Base-by-base conservation (phyloP, 2,797 vertebrate species). In the Catharus ustulatus region DNA sequence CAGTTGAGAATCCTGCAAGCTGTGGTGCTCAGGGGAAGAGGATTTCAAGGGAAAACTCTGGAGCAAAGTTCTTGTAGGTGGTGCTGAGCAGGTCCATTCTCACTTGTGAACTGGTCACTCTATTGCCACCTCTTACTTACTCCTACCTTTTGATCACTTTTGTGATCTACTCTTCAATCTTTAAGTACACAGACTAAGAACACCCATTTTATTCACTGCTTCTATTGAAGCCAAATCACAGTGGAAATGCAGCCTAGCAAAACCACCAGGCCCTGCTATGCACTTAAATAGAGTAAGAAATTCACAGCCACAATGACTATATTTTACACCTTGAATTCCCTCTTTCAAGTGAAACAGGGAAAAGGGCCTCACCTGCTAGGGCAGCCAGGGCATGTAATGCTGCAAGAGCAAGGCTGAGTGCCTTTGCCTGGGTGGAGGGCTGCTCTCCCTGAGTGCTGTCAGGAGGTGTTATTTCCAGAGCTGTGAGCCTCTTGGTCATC, bases 381-480 rank as follows among this genome's bases (percentile, higher is more conserved):
- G 76, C 63, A 78, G 73, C 23, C 88, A 80, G 93, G 90, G 86
- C 61, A 78, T 81, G 78, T 84, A 80, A 89, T 43, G 51, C n/a
- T 95, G 86, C 84, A 52, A 71, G 82, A 93, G 71, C 34, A 48
- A 97, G 87, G 72, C 78, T 84, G 81, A 69, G 69, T 81, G 88
- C 74, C 87, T 95, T 92, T 95, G 91, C 78, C 66, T 78, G 84
- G 64, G 83, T 90, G 27, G 93, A 93, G 67, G 36, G 9, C 34
- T 61, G 52, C 68, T 88, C 74, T 95, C 6, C 29, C 59, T n/a
- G 27, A 94, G 87, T 5, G 3, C 86, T 96, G 96, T 96, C 96
- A 97, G 87, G 63, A 75, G n/a, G n/a, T 80, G 90, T 96, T 90
- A 97, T 87, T 97, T 97, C 96, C 95, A 92, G 78, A 75, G 52